A percentile compares a stretch with the other conserved stretches of the same genome.
These are phyloP conservation scores for Hylaeus volcanicus DNA, from an alignment of 1,140 invertebrate genomes.

Conservation along the genomic window DNA sequence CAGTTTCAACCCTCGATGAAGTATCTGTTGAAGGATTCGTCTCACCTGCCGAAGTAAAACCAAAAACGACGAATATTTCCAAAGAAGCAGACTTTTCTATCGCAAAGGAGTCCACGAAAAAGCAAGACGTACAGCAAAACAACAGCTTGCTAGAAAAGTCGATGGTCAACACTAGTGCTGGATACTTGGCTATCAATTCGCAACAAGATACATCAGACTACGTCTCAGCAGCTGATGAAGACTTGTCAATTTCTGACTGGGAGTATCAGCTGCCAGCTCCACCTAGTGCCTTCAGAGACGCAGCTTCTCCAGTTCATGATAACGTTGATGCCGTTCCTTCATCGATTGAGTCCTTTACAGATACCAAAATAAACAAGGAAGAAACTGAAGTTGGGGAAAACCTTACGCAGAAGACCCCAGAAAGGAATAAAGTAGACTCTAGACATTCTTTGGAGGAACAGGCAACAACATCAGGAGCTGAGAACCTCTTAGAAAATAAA, in stretches of 20 bases:
- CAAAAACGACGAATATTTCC: neutral
- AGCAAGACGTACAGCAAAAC: neutral
- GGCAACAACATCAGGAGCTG: too few relatives aligned
- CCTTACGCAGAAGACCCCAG: neutral
- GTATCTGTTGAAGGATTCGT: neutral
- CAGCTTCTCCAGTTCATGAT: conserved; percentile 70
- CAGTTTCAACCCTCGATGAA: conserved; percentile 4
- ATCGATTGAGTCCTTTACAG: conserved; percentile 51
- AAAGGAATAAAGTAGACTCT: neutral
- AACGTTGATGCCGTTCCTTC: conserved; percentile 71
- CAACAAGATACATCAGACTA: conserved; percentile 76
- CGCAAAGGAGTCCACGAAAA: conserved; percentile 38
- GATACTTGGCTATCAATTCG: conserved; percentile 61
- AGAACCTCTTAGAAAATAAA: too few relatives aligned
- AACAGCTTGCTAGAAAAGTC: conserved; percentile 4
- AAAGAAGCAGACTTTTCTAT: conserved; percentile 35
- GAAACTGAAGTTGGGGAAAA: neutral
- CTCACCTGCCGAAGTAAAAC: neutral
- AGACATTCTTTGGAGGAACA: neutral
- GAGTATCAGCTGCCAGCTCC: conserved; percentile 85
- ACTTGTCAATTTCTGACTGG: conserved; percentile 80
- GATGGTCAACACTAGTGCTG: conserved; percentile 1
- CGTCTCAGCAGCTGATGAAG: conserved; percentile 72
- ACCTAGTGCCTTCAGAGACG: conserved; percentile 83
- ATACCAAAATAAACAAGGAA: neutral